A percentile compares a stretch with the other conserved stretches of the same genome.
These are phyloP conservation scores for Pelecanus crispus DNA, from an alignment of 2,113 vertebrate genomes.

Conservation along the genomic window DNA sequence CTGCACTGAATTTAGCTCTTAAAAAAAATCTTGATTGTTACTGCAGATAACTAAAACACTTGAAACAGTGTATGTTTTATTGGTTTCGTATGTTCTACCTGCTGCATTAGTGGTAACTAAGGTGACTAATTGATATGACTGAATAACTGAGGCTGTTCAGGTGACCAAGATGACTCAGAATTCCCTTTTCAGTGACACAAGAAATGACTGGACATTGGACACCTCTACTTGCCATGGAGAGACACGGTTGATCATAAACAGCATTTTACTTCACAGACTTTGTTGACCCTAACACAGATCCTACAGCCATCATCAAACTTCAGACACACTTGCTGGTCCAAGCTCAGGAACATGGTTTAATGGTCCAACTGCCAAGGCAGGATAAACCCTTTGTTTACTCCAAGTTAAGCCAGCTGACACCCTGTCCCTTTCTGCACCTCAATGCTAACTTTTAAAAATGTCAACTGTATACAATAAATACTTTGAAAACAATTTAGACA, in stretches of 20 bases:
- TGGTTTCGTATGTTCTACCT: not conserved
- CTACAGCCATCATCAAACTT: not conserved
- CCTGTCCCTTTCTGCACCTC: not conserved
- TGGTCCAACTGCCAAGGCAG: not conserved
- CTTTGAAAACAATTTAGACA: not conserved
- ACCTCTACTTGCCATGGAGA: not conserved
- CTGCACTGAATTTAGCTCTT: not conserved
- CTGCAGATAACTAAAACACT: no score
- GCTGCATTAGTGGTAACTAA: not conserved
- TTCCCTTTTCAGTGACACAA: not conserved
- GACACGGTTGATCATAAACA: not conserved
- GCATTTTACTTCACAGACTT: not conserved
- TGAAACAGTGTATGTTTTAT: not conserved
- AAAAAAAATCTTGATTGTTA: rapidly evolving
- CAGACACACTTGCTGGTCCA: not conserved
- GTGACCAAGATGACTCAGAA: not conserved
- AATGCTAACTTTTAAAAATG: not conserved
- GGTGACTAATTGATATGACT: not conserved
- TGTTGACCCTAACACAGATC: not conserved
- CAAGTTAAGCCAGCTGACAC: not conserved
- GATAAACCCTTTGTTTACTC: not conserved
- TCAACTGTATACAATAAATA: not conserved
- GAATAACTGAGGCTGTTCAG: not conserved
- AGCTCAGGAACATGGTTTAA: not conserved
- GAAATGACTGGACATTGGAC: not conserved